Conservation (phyloP, 1,140 invertebrate genomes). For the Drosophila subobscura region DNA sequence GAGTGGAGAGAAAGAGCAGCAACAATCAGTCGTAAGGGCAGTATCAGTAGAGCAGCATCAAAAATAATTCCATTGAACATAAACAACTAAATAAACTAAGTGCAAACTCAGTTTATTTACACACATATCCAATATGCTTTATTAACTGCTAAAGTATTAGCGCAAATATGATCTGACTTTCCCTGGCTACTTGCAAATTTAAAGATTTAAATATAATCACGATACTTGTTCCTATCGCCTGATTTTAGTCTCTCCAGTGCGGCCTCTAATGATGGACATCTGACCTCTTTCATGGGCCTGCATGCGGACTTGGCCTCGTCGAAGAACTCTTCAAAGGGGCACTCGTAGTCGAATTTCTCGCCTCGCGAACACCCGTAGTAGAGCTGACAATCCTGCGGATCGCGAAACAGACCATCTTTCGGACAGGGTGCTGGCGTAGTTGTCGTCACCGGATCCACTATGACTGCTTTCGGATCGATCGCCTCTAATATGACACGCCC, state of each 20-base stretch:
- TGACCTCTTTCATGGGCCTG: conserved; percentile 14
- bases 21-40: no score
- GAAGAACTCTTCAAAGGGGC: conserved; percentile 35
- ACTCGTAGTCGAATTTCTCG: conserved; percentile 45
- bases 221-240: conserved; percentile 12
- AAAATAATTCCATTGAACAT: no score
- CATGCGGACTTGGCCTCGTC: conserved; percentile 25
- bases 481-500: conserved; percentile 69
- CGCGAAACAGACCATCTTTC: conserved; percentile 32
- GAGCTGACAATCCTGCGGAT: conserved; percentile 40
- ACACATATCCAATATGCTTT: no score
- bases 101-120: no score
- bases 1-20: no score
- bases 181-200: no score
- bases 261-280: conserved; percentile 50
- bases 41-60: no score
- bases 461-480: conserved; percentile 8
- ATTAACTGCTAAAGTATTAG: no score
- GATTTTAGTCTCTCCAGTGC: conserved; percentile 27
- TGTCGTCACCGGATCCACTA: conserved; percentile 2
- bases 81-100: no score
- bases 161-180: no score
- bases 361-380: conserved; percentile 52
- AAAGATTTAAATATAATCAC: no score
- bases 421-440: conserved; percentile 26